phyloP scores from a whole-genome alignment of 1,140 invertebrate genomes.

The Pararge aegeria region DNA sequence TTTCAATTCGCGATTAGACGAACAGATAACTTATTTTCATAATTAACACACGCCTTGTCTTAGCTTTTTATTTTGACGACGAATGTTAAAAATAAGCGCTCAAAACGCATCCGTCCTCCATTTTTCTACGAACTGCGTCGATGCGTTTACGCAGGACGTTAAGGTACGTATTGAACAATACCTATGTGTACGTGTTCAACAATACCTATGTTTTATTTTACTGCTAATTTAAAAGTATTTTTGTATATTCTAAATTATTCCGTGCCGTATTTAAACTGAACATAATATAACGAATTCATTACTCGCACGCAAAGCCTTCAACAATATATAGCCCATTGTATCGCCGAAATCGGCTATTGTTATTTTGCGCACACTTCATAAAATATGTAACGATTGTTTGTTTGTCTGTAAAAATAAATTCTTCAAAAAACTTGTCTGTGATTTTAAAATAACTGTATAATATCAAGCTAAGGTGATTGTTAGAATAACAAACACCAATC shows the following conservation, averaged over 20 bases:
- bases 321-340: slow-evolving; percentile 17
- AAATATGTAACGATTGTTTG: slow-evolving; percentile 16
- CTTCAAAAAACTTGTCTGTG: too few species aligned
- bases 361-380: slow-evolving; percentile 16
- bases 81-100: slow-evolving; percentile 44
- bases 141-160: not conserved
- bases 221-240: too few species aligned
- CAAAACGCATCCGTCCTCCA: slow-evolving; percentile 38
- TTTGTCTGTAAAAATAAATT: too few species aligned
- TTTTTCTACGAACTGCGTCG: not conserved
- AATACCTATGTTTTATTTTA: too few species aligned
- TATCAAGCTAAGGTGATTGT: too few species aligned
- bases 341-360: slow-evolving; percentile 21
- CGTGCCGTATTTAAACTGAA: not conserved
- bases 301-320: slow-evolving; percentile 9
- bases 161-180: not conserved
- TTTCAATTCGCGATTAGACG: too few species aligned
- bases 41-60: too few species aligned
- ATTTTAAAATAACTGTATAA: too few species aligned
- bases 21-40: too few species aligned
- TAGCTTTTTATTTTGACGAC: slow-evolving; percentile 21
- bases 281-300: slow-evolving; percentile 10
- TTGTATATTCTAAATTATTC: not conserved
- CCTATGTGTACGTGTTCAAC: not conserved
- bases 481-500: too few species aligned